Base-by-base conservation (phyloP, 1,140 invertebrate genomes). In the Bombus superbus region DNA sequence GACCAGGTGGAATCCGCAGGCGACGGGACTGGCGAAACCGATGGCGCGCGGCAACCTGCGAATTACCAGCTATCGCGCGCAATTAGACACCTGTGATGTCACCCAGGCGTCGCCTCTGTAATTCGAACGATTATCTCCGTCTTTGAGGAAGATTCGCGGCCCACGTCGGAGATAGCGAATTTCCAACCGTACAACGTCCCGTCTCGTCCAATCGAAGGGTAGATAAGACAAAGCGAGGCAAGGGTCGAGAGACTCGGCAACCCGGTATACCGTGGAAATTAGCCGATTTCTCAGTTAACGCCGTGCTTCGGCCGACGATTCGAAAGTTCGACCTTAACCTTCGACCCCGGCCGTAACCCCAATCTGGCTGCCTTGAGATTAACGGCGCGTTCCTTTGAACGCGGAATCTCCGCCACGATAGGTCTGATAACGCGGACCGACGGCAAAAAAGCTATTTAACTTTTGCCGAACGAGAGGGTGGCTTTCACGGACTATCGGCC, bases 401-500 rank as follows among this genome's bases (percentile, higher is more conserved):
- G 75, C 72, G 66, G 57, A 80, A 88, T 87, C 87, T 77, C 74
- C 44, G 88, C 64, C 73, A 42, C 88, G 88, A 89, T 80, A 85
- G 69, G 83, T n/a, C 44, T 64, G 84, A 89, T 88, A 76, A 88
- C 75, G 69, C 86, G 44, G 88, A 44, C 68, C 71, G 42, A 47
- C 53, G 66, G 88, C 82, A 88, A 89, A 89, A 89, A 89, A 88
- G 83, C 87, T 88, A 88, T 88, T 88, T 88, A 89, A 89, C 83
- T 88, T 85, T 75, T 66, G 81, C 68, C 77, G 66, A 57, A 13
- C 44, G n/a, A 22, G 40, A 10, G 28, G 59, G 18, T 40, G 28
- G 40, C 59, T 66, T 53, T 53, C 81, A 22, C 22, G 57, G 28
- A 13, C 44, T 83, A 78, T 78, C 38, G 81, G 74, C 22, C 64